Conservation (phyloP, 2,888 invertebrate species). For the Bhutanitis thaidina region DNA sequence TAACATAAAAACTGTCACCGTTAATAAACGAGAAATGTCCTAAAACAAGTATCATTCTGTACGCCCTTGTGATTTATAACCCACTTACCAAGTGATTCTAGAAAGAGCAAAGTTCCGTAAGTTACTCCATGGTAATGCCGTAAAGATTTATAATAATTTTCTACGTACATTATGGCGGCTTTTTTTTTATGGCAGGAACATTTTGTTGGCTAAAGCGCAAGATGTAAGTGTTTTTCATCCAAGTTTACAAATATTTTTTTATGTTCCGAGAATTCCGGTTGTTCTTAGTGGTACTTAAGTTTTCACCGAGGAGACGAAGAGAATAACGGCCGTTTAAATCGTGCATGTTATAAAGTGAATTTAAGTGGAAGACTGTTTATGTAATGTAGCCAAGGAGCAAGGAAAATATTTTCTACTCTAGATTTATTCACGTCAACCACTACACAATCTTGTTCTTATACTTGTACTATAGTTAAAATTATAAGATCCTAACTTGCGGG, state of each 20-base stretch:
- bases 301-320: background rate
- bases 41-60: conserved; percentile 32
- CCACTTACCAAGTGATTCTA: conserved; percentile 70
- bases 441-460: too few relatives aligned
- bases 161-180: conserved; percentile 56
- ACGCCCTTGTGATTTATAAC: conserved; percentile 65
- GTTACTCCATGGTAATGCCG: conserved; percentile 74
- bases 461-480: too few relatives aligned
- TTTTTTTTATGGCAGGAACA: conserved; percentile 59
- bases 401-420: background rate
- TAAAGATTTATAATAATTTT: conserved; percentile 78
- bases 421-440: background rate
- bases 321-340: conserved; percentile 14
- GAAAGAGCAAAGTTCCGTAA: conserved; percentile 71
- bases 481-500: too few relatives aligned
- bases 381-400: background rate
- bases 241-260: conserved; percentile 31
- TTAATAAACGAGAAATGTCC: conserved; percentile 3
- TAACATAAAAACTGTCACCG: background rate
- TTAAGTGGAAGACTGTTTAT: conserved; percentile 10
- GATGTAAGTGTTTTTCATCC: conserved; percentile 42
- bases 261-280: conserved; percentile 14
- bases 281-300: conserved; percentile 13
- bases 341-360: conserved; percentile 12
- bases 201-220: conserved; percentile 56